phyloP scores from a whole-genome alignment of 1,140 invertebrate genomes.

The Drosophila nikananu region DNA sequence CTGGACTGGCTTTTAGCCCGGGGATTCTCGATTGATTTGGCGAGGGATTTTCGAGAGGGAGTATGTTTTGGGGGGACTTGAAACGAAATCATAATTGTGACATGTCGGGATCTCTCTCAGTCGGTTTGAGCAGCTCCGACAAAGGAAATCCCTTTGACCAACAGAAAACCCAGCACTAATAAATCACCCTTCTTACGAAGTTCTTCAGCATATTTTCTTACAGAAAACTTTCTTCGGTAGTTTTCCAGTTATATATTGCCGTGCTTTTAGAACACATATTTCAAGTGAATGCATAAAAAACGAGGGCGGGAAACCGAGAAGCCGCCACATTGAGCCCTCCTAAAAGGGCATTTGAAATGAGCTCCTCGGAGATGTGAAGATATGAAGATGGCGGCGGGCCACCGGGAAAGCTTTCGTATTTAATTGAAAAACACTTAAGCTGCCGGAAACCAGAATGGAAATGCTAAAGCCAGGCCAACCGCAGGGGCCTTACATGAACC shows the following conservation, averaged over 20 bases:
- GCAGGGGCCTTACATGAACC: conserved; percentile 47
- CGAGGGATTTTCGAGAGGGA: conserved; percentile 49
- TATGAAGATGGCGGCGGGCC: conserved; percentile 38
- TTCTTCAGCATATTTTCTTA: conserved; percentile 21
- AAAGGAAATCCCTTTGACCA: conserved; percentile 36
- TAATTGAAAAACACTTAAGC: conserved; percentile 82
- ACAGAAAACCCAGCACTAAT: conserved; percentile 16
- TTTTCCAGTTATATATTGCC: conserved; percentile 33
- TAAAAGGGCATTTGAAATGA: conserved; percentile 73
- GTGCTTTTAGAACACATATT: conserved; percentile 30
- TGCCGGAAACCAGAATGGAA: conserved; percentile 31
- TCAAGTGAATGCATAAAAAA: conserved; percentile 22
- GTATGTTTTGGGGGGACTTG: conserved; percentile 40
- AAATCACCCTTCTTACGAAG: conserved; percentile 31
- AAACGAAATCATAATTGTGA: conserved; percentile 79
- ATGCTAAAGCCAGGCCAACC: conserved; percentile 56
- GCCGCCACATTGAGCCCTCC: conserved; percentile 21
- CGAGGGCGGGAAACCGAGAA: neutral
- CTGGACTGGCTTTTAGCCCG: conserved; percentile 62
- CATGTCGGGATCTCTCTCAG: conserved; percentile 16
- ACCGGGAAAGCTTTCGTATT: conserved; percentile 42
- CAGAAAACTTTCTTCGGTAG: conserved; percentile 29
- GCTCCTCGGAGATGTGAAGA: conserved; percentile 42
- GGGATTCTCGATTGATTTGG: conserved; percentile 72
- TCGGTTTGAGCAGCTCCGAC: conserved; percentile 21